phyloP scores from a whole-genome alignment of 2,797 vertebrate genomes.

The Chelon labrosus region DNA sequence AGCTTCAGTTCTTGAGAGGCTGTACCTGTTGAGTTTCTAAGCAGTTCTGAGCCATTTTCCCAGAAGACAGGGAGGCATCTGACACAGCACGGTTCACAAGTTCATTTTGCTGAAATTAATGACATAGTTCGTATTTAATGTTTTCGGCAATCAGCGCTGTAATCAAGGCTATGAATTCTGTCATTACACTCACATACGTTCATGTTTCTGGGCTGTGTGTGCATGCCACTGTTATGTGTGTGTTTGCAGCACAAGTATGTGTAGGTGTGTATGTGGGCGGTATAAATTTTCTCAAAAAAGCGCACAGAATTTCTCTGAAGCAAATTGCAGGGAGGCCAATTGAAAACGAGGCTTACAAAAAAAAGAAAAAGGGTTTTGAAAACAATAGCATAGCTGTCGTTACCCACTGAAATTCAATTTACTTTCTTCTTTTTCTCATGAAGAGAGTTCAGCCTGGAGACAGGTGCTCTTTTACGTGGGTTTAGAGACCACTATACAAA shows the following conservation, averaged over 20 bases:
- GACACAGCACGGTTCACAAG: conserved; percentile 45
- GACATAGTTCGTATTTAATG: conserved; percentile 55
- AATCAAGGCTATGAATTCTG: conserved; percentile 29
- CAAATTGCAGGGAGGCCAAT: conserved; percentile 36
- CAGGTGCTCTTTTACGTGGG: conserved; percentile 14
- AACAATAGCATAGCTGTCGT: conserved; percentile 28
- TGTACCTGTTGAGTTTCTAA: conserved; percentile 61
- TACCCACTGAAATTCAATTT: conserved; percentile 10
- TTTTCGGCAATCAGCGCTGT: conserved; percentile 33
- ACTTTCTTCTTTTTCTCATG: conserved; percentile 3
- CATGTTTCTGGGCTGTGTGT: conserved; percentile 23
- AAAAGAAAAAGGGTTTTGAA: conserved; percentile 9
- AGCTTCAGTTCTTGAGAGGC: conserved; percentile 25
- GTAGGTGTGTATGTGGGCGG: conserved; percentile 60
- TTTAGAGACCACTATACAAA: conserved; percentile 40
- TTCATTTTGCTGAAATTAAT: conserved; percentile 74
- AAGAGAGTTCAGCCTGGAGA: conserved; percentile 11
- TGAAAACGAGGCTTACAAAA: conserved; percentile 36
- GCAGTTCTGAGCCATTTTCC: conserved; percentile 60
- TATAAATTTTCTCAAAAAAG: conserved; percentile 51
- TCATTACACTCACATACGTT: conserved; percentile 33
- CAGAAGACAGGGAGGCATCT: conserved; percentile 50
- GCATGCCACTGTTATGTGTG: conserved; percentile 16
- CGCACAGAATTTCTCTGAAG: conserved; percentile 34
- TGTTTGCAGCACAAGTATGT: conserved; percentile 26